These are phyloP conservation scores for Nomada ferruginata DNA, from an alignment of 2,888 invertebrate species.

Conservation along the genomic window DNA sequence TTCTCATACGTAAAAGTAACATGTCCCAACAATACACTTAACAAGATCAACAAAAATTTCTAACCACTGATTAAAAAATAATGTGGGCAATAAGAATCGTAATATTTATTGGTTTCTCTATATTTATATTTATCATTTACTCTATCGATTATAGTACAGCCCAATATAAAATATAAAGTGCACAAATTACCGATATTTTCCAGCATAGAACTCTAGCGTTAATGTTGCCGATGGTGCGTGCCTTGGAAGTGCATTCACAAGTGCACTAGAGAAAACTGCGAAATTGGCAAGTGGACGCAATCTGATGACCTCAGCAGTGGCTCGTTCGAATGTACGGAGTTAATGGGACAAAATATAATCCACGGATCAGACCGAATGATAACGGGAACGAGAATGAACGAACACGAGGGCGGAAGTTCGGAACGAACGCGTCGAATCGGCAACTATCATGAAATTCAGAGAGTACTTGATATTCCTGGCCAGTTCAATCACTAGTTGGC, in stretches of 20 bases:
- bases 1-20: background rate
- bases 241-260: background rate
- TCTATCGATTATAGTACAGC: too few species aligned
- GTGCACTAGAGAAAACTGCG: constrained; percentile 77
- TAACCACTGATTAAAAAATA: too few species aligned
- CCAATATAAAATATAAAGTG: too few species aligned
- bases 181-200: too few species aligned
- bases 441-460: constrained; percentile 29
- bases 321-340: constrained; percentile 62
- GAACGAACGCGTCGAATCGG: constrained; percentile 34
- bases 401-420: constrained; percentile 8
- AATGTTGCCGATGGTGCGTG: background rate
- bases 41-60: too few species aligned
- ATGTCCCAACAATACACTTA: too few species aligned
- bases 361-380: constrained; percentile 51
- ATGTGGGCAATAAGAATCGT: too few species aligned
- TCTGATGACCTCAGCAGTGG: constrained; percentile 71
- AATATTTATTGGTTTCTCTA: too few species aligned
- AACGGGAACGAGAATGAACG: constrained; percentile 8
- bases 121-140: too few species aligned
- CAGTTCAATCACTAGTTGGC: constrained; percentile 29
- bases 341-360: constrained; percentile 74
- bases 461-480: constrained; percentile 53
- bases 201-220: background rate
- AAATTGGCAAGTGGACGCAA: constrained; percentile 79